Evolutionary conservation across 92 coral and sea anemone species (phyloP).

Genomic region (Parazoanthus atlanticus): DNA sequence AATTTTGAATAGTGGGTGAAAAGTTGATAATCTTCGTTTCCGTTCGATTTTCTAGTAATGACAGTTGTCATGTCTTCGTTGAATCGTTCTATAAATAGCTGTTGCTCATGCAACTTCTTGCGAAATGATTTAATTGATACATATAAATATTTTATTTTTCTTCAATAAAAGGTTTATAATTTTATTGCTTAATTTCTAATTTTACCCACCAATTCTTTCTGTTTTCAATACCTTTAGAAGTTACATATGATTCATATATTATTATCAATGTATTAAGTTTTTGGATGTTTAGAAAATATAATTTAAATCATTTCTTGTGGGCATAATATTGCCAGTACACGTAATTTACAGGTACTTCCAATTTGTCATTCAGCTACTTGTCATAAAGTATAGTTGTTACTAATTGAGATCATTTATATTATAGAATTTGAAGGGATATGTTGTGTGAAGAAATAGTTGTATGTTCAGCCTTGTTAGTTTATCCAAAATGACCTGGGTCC

Average conservation of each 20-base stretch:
- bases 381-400: background rate
- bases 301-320: background rate
- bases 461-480: too few relatives aligned
- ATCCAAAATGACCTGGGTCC: too few relatives aligned
- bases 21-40: background rate
- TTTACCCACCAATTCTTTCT: background rate
- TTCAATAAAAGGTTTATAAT: too few relatives aligned
- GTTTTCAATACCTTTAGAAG: background rate
- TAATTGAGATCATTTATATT: background rate
- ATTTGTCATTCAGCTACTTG: background rate
- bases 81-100: background rate
- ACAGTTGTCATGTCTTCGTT: background rate
- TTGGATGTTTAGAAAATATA: background rate
- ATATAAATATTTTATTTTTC: background rate
- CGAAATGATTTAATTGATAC: too few relatives aligned
- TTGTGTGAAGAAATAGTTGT: too few relatives aligned
- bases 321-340: background rate
- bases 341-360: background rate
- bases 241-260: too few relatives aligned
- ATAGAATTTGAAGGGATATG: too few relatives aligned
- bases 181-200: too few relatives aligned
- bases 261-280: background rate
- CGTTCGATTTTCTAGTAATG: background rate
- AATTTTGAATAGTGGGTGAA: background rate
- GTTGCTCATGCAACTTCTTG: background rate